phyloP scores from a whole-genome alignment of 2,888 invertebrate species.

The Cyclophora albipunctata region DNA sequence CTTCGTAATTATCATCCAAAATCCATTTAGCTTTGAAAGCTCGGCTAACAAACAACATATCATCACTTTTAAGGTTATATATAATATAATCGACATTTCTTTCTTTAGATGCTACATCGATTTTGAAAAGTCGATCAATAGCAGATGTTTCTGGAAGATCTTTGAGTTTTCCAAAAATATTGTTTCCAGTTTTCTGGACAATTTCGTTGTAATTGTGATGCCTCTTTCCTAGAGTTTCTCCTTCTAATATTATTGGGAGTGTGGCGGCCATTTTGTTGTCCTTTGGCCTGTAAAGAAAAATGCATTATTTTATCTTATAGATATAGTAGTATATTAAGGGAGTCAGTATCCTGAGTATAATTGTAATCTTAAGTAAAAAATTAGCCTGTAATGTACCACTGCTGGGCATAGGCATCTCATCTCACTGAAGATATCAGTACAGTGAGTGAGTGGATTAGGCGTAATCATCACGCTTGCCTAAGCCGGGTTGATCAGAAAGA shows the following conservation, averaged over 20 bases:
- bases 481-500: too few species aligned
- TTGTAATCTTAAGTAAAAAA: too few species aligned
- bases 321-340: too few species aligned
- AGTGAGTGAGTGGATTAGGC: too few species aligned
- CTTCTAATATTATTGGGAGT: slow-evolving; percentile 9
- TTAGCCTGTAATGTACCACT: too few species aligned
- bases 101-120: slow-evolving; percentile 18
- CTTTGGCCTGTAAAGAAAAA: too few species aligned
- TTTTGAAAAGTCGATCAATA: slow-evolving; percentile 22
- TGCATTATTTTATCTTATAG: too few species aligned
- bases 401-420: too few species aligned
- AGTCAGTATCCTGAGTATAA: too few species aligned
- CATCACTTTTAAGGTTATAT: slow-evolving; percentile 16
- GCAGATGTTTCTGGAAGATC: slow-evolving; percentile 9
- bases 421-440: too few species aligned
- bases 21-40: slow-evolving; percentile 23
- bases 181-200: slow-evolving; percentile 6
- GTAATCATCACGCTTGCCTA: too few species aligned
- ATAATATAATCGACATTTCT: slow-evolving; percentile 14
- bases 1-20: slow-evolving; percentile 9
- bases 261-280: slow-evolving; percentile 3
- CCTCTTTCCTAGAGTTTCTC: slow-evolving; percentile 24
- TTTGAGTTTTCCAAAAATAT: slow-evolving; percentile 6
- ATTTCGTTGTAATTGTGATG: slow-evolving; percentile 22
- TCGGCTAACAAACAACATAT: slow-evolving; percentile 22